These are phyloP conservation scores for Perca flavescens DNA, from an alignment of 2,113 vertebrate species.

Conservation along the genomic window DNA sequence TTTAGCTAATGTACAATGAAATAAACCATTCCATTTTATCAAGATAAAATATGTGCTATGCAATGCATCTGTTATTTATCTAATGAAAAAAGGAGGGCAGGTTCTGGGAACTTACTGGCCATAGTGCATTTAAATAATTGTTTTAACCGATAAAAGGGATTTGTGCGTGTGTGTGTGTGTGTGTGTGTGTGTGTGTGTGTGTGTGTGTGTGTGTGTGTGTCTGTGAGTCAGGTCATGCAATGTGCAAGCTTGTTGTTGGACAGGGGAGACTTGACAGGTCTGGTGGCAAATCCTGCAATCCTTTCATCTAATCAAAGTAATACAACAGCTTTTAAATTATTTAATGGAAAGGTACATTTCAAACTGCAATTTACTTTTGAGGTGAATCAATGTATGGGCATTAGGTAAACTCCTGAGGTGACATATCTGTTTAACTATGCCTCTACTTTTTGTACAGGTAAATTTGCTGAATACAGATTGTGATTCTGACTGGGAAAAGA, in stretches of 20 bases:
- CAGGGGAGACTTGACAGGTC: conserved; percentile 64
- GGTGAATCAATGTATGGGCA: conserved; percentile 24
- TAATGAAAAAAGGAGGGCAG: conserved; percentile 76
- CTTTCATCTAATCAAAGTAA: conserved; percentile 84
- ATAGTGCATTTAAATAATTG: conserved; percentile 87
- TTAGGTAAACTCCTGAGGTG: not conserved
- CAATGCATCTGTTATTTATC: conserved; percentile 76
- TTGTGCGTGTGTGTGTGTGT: conserved; percentile 52
- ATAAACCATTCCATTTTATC: conserved; percentile 70
- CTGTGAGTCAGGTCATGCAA: conserved; percentile 47
- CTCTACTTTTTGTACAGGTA: not conserved
- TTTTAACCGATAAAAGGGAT: conserved; percentile 83
- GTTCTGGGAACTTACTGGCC: conserved; percentile 63
- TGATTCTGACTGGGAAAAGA: too few relatives aligned
- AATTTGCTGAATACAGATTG: not conserved
- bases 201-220: conserved; percentile 34
- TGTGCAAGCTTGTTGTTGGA: conserved; percentile 53
- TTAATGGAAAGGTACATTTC: conserved; percentile 74
- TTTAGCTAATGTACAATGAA: conserved; percentile 66
- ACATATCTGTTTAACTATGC: not conserved
- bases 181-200: conserved; percentile 53
- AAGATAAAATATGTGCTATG: conserved; percentile 70
- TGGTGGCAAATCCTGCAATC: conserved; percentile 82
- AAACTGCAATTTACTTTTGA: conserved; percentile 59
- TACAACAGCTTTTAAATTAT: conserved; percentile 83